A percentile compares a stretch with the other conserved stretches of the same genome.
Evolutionary conservation across 1,140 invertebrate species (phyloP).

Genomic region (Limonius californicus): DNA sequence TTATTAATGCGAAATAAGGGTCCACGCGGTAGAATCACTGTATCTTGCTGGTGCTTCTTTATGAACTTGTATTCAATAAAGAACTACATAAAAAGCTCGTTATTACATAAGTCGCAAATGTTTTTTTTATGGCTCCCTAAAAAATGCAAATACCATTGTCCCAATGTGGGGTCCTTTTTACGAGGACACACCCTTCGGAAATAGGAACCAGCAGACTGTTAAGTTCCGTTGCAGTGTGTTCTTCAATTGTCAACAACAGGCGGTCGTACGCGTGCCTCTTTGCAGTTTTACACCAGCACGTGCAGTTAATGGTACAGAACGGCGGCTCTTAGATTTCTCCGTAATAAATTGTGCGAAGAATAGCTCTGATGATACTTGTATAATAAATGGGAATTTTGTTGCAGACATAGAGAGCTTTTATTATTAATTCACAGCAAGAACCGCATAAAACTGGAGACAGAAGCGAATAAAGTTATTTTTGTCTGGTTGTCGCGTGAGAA

Average conservation of each 20-base stretch:
- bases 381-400: background rate
- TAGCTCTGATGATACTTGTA: background rate
- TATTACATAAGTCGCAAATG: too few species aligned
- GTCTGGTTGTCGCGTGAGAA: background rate
- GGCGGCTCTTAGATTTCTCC: background rate
- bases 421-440: background rate
- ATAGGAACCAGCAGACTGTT: slow-evolving; percentile 6
- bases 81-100: too few species aligned
- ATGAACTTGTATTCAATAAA: too few species aligned
- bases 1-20: too few species aligned
- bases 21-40: too few species aligned
- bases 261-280: slow-evolving; percentile 3
- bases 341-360: background rate
- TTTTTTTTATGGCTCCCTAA: background rate
- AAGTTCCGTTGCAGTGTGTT: slow-evolving; percentile 6
- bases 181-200: background rate
- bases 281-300: slow-evolving; percentile 8
- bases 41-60: too few species aligned
- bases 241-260: slow-evolving; percentile 6
- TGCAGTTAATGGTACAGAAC: slow-evolving; percentile 7
- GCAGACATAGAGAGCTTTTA: background rate
- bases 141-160: slow-evolving; percentile 10
- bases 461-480: background rate
- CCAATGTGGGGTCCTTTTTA: background rate
- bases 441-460: background rate